Conservation (phyloP, 2,888 invertebrate genomes). For the Nymphalis polychloros region DNA sequence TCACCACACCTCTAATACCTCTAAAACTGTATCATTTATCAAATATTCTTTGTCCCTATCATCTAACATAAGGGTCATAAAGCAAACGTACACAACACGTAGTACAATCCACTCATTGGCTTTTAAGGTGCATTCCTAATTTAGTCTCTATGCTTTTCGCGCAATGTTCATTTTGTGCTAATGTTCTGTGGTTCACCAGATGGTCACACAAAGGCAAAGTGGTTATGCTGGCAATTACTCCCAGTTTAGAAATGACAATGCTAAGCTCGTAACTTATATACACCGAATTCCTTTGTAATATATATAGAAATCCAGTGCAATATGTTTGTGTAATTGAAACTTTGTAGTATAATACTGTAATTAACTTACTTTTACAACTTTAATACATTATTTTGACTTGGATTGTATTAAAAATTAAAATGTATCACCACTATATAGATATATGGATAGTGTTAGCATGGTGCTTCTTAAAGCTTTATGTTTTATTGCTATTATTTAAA, state of each 20-base stretch:
- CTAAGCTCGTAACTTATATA: constrained; percentile 9
- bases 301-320: neutral
- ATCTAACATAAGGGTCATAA: constrained; percentile 38
- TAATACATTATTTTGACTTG: too few relatives aligned
- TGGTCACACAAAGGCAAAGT: constrained; percentile 5
- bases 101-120: constrained; percentile 39
- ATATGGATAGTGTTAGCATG: too few relatives aligned
- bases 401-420: too few relatives aligned
- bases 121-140: constrained; percentile 28
- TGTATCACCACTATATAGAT: too few relatives aligned
- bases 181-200: constrained; percentile 5
- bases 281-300: neutral
- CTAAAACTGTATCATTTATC: neutral
- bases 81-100: constrained; percentile 35
- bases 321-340: too few relatives aligned
- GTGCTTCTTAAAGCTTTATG: too few relatives aligned
- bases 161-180: constrained; percentile 4
- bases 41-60: constrained; percentile 15
- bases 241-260: constrained; percentile 1
- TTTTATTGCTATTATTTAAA: too few relatives aligned
- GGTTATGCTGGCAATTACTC: constrained; percentile 10
- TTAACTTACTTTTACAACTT: too few relatives aligned
- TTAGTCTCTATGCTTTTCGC: neutral
- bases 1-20: too few relatives aligned
- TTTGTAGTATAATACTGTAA: too few relatives aligned